phyloP scores from a whole-genome alignment of 1,140 invertebrate genomes.

The Hycleus cichorii region DNA sequence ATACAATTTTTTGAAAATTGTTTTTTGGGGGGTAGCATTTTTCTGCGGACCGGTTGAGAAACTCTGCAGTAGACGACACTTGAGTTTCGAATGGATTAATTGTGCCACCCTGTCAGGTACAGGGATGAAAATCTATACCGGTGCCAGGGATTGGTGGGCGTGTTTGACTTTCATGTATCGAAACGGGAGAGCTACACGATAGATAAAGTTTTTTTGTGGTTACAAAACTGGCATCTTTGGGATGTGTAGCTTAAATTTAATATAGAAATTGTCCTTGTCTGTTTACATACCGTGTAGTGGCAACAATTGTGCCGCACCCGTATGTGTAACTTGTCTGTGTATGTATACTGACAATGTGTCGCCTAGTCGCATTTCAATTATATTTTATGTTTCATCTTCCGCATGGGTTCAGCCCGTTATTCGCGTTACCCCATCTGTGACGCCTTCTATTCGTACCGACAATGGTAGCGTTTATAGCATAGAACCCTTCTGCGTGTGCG shows the following conservation, averaged over 20 bases:
- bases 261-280: background rate
- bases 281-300: conserved; percentile 5
- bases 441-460: conserved; percentile 20
- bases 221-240: no score
- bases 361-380: conserved; percentile 28
- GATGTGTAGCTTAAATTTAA: no score
- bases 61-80: no score
- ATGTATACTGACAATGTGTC: conserved; percentile 18
- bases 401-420: conserved; percentile 24
- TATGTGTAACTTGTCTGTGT: background rate
- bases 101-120: conserved; percentile 9
- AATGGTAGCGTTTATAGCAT: background rate
- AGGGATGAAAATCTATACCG: conserved; percentile 10
- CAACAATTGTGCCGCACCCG: conserved; percentile 17
- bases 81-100: conserved; percentile 1
- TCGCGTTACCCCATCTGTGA: conserved; percentile 24
- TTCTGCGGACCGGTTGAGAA: no score
- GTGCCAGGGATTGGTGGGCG: conserved; percentile 4
- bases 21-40: no score
- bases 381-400: conserved; percentile 30
- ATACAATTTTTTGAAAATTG: no score
- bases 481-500: no score
- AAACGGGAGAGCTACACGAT: conserved; percentile 3
- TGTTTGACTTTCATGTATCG: conserved; percentile 12
- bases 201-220: background rate